Evolutionary conservation across 2,888 invertebrate genomes (phyloP).

Genomic region (Monochamus alternatus): DNA sequence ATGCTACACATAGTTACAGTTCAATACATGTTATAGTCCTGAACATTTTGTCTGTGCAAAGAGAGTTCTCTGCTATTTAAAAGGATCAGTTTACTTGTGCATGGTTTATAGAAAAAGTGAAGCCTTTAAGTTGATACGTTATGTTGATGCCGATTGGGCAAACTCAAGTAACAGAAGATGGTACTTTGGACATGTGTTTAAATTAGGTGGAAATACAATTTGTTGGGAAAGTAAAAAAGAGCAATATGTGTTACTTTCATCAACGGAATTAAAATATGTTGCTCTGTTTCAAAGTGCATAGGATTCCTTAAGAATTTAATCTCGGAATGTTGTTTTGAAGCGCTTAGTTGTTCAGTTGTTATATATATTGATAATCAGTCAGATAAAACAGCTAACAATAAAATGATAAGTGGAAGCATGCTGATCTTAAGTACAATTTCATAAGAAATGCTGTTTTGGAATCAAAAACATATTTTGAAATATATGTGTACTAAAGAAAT

Average conservation of each 20-base stretch:
- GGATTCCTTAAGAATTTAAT: slow-evolving; percentile 4
- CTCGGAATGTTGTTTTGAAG: slow-evolving; percentile 4
- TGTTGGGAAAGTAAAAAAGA: slow-evolving; percentile 17
- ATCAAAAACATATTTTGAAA: too few species aligned
- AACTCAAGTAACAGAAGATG: slow-evolving; percentile 4
- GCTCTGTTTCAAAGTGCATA: slow-evolving; percentile 3
- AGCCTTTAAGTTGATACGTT: not conserved
- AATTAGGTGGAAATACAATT: slow-evolving; percentile 9
- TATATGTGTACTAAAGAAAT: too few species aligned
- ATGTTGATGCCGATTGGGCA: slow-evolving; percentile 20
- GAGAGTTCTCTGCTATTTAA: too few species aligned
- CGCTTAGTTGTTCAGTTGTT: not conserved
- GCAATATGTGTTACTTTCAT: slow-evolving; percentile 8
- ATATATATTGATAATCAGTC: not conserved
- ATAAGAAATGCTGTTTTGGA: too few species aligned
- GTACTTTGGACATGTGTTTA: slow-evolving; percentile 7
- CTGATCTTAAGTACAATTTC: too few species aligned
- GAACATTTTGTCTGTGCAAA: too few species aligned
- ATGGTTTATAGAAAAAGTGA: not conserved
- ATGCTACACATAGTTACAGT: too few species aligned
- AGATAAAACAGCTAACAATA: slow-evolving; percentile 5
- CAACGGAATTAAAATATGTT: slow-evolving; percentile 11
- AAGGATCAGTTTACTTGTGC: not conserved
- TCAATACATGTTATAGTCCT: too few species aligned
- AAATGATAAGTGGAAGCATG: slow-evolving; percentile 48